Percentiles rank a stretch among this genome's conserved stretches.
phyloP scores from a whole-genome alignment of 1,140 invertebrate species.

The Rhyzopertha dominica region DNA sequence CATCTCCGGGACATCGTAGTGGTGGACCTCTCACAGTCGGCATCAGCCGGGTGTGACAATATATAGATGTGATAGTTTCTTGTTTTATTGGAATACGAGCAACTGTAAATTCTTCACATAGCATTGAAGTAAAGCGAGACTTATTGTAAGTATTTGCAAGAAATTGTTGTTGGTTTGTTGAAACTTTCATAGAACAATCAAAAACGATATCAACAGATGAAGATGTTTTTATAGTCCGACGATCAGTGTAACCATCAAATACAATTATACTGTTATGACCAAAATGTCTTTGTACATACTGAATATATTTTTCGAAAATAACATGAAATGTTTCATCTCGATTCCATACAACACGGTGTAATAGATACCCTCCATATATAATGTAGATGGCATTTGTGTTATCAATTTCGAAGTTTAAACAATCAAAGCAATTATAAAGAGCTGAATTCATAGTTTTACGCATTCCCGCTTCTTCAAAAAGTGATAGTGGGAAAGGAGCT shows the following conservation, averaged over 20 bases:
- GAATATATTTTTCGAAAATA: slow-evolving; percentile 30
- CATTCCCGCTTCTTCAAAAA: slow-evolving; percentile 40
- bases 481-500: slow-evolving; percentile 32
- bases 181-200: slow-evolving; percentile 36
- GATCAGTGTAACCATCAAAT: slow-evolving; percentile 36
- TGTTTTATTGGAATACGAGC: slow-evolving; percentile 31
- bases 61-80: no score
- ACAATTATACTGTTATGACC: slow-evolving; percentile 30
- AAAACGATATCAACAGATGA: slow-evolving; percentile 34
- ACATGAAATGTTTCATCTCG: slow-evolving; percentile 34
- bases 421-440: slow-evolving; percentile 37
- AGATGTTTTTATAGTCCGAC: slow-evolving; percentile 34
- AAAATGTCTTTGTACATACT: slow-evolving; percentile 34
- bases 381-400: slow-evolving; percentile 21
- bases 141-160: slow-evolving; percentile 37
- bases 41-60: no score
- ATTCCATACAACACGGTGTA: slow-evolving; percentile 34
- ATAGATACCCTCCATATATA: slow-evolving; percentile 38
- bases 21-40: no score
- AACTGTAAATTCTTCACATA: slow-evolving; percentile 31
- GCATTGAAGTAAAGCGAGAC: slow-evolving; percentile 39
- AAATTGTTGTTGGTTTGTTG: slow-evolving; percentile 35
- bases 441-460: slow-evolving; percentile 41
- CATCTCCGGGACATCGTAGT: no score
- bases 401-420: slow-evolving; percentile 25